A percentile compares a stretch with the other conserved stretches of the same genome.
Evolutionary conservation across 1,140 invertebrate species (phyloP).

Genomic region (Archivesica marissinica): DNA sequence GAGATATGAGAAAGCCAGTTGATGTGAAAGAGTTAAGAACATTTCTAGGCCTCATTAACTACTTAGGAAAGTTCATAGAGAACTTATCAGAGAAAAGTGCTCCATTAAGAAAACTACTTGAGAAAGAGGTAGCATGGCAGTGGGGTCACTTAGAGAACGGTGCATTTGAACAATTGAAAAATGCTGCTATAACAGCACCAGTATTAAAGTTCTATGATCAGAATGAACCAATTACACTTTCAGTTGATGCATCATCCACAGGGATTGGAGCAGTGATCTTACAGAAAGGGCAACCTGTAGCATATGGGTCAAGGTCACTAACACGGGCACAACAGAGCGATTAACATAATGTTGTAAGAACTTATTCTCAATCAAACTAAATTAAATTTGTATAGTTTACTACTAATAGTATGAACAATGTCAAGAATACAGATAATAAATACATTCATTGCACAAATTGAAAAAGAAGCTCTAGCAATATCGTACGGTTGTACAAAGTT

Average conservation of each 20-base stretch:
- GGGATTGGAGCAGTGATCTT: slow-evolving; percentile 50
- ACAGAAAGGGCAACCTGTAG: slow-evolving; percentile 66
- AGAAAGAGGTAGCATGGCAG: background rate
- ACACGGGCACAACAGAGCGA: too few relatives aligned
- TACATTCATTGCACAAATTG: too few relatives aligned
- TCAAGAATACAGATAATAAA: too few relatives aligned
- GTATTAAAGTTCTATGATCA: slow-evolving; percentile 68
- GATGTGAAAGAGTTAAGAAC: slow-evolving; percentile 68
- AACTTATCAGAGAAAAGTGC: slow-evolving; percentile 62
- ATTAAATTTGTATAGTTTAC: too few relatives aligned
- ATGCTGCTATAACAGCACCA: slow-evolving; percentile 5
- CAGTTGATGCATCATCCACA: slow-evolving; percentile 41
- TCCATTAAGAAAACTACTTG: slow-evolving; percentile 66
- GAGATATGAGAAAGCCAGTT: slow-evolving; percentile 81
- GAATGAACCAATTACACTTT: slow-evolving; percentile 9
- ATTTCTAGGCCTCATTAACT: slow-evolving; percentile 68
- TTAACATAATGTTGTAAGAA: too few relatives aligned
- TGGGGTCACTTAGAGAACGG: slow-evolving; percentile 63
- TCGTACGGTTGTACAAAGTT: too few relatives aligned
- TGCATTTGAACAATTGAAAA: slow-evolving; percentile 39
- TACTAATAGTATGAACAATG: too few relatives aligned
- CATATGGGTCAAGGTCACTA: slow-evolving; percentile 65
- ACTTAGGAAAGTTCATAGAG: slow-evolving; percentile 68
- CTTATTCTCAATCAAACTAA: too few relatives aligned
- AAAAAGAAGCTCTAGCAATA: too few relatives aligned